Conservation (phyloP, 2,113 vertebrate genomes). For the Etheostoma cragini region DNA sequence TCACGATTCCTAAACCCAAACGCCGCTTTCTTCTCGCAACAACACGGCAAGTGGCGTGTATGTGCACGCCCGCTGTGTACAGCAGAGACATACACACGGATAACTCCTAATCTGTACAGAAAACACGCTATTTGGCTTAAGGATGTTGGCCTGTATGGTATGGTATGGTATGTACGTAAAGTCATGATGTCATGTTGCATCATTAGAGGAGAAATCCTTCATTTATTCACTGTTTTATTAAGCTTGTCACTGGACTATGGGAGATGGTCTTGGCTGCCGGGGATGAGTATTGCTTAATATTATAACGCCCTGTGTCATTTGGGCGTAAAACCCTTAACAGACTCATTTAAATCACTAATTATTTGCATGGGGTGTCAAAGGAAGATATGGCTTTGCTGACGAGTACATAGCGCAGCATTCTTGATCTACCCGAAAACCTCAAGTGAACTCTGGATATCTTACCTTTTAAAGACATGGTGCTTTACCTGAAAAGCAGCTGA, state of each 20-base stretch:
- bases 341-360: constrained; percentile 28
- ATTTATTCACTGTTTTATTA: constrained; percentile 50
- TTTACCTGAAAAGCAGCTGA: constrained; percentile 28
- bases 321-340: constrained; percentile 17
- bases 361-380: constrained; percentile 17
- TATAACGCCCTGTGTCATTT: constrained; percentile 30
- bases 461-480: constrained; percentile 23
- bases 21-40: no score
- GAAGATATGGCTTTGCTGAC: not conserved
- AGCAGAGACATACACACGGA: no score
- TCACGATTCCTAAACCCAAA: no score
- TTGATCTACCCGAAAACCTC: constrained; percentile 37
- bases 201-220: not conserved
- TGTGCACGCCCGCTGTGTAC: no score
- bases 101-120: no score
- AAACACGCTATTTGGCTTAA: no score
- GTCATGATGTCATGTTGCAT: no score
- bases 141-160: no score
- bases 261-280: constrained; percentile 45
- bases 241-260: constrained; percentile 40
- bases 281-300: constrained; percentile 24
- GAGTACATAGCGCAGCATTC: not conserved
- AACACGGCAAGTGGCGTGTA: no score
- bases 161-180: no score
- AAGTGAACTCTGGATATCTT: constrained; percentile 58